Base-by-base conservation (phyloP, 2,113 vertebrate genomes). In the Hyaena hyaena region DNA sequence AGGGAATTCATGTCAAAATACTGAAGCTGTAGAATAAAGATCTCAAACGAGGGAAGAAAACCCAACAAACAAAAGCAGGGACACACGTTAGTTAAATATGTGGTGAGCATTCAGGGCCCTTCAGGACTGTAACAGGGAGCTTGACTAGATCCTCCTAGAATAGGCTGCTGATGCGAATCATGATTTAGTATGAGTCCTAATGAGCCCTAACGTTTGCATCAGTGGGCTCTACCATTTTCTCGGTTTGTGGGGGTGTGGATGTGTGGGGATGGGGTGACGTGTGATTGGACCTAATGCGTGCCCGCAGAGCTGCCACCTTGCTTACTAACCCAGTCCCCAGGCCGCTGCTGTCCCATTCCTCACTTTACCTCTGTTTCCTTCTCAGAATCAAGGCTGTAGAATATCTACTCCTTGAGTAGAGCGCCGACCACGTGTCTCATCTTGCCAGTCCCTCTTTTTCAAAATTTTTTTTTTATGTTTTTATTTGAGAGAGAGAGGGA, bases 351-450 rank as follows among this genome's bases (percentile, higher is more conserved):
- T 92, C 14, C 24, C 19, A 21, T 76, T 86, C 28, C 55, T 94
- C 35, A 81, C 55, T 65, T 91, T 31, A 68, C 31, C 48, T 96
- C 92, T 71, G 55, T 43, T 91, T 87, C 9, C 76, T 91, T 87
- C 31, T 91, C 31, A 74, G 66, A 71, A 91, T 87, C 92, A 82
- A 68, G 31, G 88, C 19, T 10, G 33, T 91, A 88, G 55, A 58
- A 92, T 58, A 23, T 35, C n/a, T 53, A 7, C 0, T 3, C 48
- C 17, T 73, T 55, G 61, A 48, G 39, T 86, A 17, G 68, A 35
- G 14, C n/a, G 43, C 63, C 69, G 26, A 43, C 48, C 61, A 69
- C 26, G 45, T 86, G n/a, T 11, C 39, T 86, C 10, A 12, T 16
- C 73, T 96, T 69, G 39, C 39, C 15, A 77, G 39, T 33, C 14